Evolutionary conservation across 2,797 vertebrate genomes (phyloP), one percentile per base, ranked within the genome.

Genomic region (Tenualosa ilisha): DNA sequence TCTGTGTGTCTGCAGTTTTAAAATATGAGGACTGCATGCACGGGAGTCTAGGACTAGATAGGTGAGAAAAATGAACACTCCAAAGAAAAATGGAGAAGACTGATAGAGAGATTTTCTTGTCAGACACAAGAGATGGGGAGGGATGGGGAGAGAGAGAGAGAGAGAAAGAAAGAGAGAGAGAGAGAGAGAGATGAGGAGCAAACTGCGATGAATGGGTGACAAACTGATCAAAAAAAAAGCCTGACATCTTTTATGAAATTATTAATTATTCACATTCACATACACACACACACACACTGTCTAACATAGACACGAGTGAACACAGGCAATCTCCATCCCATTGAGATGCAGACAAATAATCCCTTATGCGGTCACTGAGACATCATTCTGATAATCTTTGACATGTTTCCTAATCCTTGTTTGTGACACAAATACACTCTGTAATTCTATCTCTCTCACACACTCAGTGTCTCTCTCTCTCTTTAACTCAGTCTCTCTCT

Each of bases 131-230:
- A 26, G 68, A 75, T 6, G 13, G 68, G 6, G 31, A 75, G 37
- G 6, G 11, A 72, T 3, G 6, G 26, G 6, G 26, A 68, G 24
- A 68, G 65, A 68, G 12, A 40, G 68, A 75, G 31, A 43, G 68
- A 75, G 31, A 75, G 31, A 68, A 1, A 68, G 61, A 31, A 24
- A 13, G 63, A 68, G 63, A 86, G 84, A 83, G 17, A 49, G 46
- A 49, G 24, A 82, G 20, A 12, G 37, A 86, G 56, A 56, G 75
- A 85, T 81, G 17, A 83, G 40, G 51, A 46, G 50, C 54, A 83
- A 49, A 83, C 26, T 46, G 50, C 83, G 26, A 83, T 68, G 81
- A 82, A 86, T 59, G 63, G 83, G 49, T 51, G 40, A 81, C 72
- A 59, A 61, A 85, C 84, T 87, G 61, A 75, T 43, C 37, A 75